Conservation (phyloP, 2,113 vertebrate species). For the Ophiodon elongatus region DNA sequence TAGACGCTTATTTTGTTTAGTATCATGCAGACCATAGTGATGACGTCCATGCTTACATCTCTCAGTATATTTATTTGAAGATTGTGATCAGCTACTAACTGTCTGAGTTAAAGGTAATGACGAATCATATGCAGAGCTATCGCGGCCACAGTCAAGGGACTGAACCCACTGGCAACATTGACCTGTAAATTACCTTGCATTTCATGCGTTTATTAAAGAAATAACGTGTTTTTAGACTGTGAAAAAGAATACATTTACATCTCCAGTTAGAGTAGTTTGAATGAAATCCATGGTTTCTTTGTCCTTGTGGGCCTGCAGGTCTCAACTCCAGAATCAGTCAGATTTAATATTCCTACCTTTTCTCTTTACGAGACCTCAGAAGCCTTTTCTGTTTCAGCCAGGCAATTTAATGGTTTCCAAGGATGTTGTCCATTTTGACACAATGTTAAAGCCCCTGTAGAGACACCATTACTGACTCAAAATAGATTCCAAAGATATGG, state of each 20-base stretch:
- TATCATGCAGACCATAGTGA: neutral
- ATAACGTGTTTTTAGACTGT: neutral
- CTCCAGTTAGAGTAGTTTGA: neutral
- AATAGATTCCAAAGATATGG: neutral
- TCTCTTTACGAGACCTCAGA: neutral
- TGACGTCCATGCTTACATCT: neutral
- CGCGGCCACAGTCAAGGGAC: neutral
- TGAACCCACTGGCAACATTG: neutral
- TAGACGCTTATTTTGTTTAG: conserved; percentile 32
- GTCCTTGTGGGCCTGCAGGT: neutral
- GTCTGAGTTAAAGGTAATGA: neutral
- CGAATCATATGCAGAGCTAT: neutral
- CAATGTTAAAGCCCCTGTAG: neutral
- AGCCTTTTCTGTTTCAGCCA: neutral
- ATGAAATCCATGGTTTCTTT: neutral
- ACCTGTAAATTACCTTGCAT: neutral
- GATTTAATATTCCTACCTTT: neutral
- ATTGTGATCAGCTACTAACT: neutral
- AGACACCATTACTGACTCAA: neutral
- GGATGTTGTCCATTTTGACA: neutral
- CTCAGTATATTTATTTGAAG: neutral
- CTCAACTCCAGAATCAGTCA: neutral
- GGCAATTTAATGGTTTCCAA: neutral
- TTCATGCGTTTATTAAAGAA: neutral
- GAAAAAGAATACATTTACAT: neutral